Evolutionary conservation across 2,113 vertebrate genomes (phyloP).

Genomic region (Colaptes auratus): DNA sequence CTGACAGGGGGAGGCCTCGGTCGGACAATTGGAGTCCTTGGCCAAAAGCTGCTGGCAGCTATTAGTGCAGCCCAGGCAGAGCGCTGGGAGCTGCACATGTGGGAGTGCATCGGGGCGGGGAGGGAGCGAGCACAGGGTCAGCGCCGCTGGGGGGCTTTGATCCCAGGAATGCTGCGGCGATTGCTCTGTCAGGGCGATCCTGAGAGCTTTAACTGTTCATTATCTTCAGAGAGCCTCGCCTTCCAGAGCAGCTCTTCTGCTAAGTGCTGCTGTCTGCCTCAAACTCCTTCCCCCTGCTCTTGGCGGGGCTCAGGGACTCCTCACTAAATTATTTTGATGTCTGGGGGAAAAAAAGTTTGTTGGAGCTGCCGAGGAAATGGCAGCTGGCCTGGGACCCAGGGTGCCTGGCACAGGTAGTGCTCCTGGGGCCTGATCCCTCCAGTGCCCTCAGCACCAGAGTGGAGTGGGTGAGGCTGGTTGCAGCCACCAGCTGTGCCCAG

Average conservation of each 20-base stretch:
- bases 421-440: not conserved
- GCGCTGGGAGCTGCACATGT: conserved; percentile 23
- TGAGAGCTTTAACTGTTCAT: conserved; percentile 32
- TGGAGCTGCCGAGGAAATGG: not conserved
- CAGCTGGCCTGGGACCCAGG: not conserved
- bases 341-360: not conserved
- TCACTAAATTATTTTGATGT: not conserved
- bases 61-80: conserved; percentile 20
- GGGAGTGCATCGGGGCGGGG: conserved; percentile 35
- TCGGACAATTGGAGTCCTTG: conserved; percentile 25
- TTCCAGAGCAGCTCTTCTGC: conserved; percentile 19
- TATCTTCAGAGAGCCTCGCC: not conserved
- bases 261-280: not conserved
- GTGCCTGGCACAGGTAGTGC: not conserved
- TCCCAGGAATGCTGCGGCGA: conserved; percentile 1
- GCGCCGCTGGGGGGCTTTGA: conserved; percentile 35
- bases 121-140: conserved; percentile 13
- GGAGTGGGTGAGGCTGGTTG: accelerated
- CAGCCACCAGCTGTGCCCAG: accelerated
- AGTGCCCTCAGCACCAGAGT: accelerated
- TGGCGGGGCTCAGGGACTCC: not conserved
- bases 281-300: not conserved
- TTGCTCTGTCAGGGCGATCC: conserved; percentile 20
- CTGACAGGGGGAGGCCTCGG: conserved; percentile 37
- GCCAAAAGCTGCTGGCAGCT: conserved; percentile 52